Percentiles rank a stretch among this genome's conserved stretches.
These are phyloP conservation scores for Nemurella pictetii DNA, from an alignment of 2,888 invertebrate genomes.

Conservation along the genomic window DNA sequence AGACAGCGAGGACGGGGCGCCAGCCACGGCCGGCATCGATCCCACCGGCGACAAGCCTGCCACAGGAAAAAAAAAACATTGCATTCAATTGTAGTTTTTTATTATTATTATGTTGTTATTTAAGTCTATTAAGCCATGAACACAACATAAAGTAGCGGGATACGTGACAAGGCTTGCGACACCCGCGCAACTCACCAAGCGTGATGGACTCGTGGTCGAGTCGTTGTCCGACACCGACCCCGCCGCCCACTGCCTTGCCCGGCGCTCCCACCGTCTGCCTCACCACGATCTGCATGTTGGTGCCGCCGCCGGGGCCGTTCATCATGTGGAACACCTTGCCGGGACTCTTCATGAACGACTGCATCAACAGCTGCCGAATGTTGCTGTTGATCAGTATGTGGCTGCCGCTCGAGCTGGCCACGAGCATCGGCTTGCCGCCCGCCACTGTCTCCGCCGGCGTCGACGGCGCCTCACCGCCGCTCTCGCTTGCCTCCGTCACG, in stretches of 20 bases:
- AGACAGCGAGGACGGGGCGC: no score
- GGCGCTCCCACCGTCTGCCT: neutral
- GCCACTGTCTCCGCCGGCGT: constrained; percentile 42
- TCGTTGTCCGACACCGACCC: neutral
- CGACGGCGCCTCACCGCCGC: no score
- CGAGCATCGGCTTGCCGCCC: constrained; percentile 46
- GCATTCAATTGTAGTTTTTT: no score
- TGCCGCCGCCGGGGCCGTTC: neutral
- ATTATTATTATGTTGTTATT: no score
- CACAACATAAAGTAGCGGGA: no score
- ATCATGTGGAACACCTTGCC: constrained; percentile 45
- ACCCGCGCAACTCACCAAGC: neutral
- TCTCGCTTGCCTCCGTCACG: constrained; percentile 27
- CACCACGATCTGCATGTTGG: neutral
- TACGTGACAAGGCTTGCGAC: no score
- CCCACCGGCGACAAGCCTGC: neutral
- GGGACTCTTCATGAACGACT: constrained; percentile 36
- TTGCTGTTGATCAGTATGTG: constrained; percentile 40
- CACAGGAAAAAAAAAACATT: neutral
- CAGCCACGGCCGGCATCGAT: no score
- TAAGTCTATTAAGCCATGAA: no score
- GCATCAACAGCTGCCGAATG: constrained; percentile 43
- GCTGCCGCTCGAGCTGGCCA: constrained; percentile 45
- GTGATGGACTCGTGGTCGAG: neutral
- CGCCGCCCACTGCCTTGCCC: neutral